phyloP scores from a whole-genome alignment of 2,888 invertebrate species.

The Alloplasta piceator region DNA sequence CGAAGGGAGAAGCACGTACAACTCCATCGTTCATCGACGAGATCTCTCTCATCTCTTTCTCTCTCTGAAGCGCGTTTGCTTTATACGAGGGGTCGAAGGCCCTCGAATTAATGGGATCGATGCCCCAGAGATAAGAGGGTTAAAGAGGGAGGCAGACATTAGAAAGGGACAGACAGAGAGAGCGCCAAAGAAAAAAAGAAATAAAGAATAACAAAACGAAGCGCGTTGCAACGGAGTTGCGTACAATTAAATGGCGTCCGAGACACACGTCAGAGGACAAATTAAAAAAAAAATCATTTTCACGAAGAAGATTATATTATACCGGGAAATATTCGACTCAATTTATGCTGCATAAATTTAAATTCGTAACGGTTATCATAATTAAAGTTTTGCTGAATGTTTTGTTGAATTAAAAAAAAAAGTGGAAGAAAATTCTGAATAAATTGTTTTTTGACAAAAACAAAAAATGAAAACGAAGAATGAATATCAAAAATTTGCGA shows the following conservation, averaged over 20 bases:
- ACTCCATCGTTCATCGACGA: no score
- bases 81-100: constrained; percentile 49
- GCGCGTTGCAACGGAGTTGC: constrained; percentile 12
- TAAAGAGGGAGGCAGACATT: constrained; percentile 58
- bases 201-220: constrained; percentile 14
- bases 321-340: neutral
- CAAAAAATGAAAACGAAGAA: no score
- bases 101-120: constrained; percentile 69
- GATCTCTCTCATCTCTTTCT: no score
- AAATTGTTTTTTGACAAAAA: no score
- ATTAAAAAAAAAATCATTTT: constrained; percentile 17
- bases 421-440: no score
- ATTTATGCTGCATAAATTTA: neutral
- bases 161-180: constrained; percentile 31
- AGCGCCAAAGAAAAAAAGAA: constrained; percentile 38
- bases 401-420: no score
- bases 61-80: constrained; percentile 12
- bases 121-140: constrained; percentile 67
- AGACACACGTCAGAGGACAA: neutral
- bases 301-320: constrained; percentile 2
- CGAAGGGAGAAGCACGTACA: constrained; percentile 1
- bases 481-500: no score
- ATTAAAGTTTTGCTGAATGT: no score
- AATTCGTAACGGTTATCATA: no score
- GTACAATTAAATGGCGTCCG: constrained; percentile 45